Conservation (phyloP, 2,888 invertebrate genomes). For the Sepioteuthis lessoniana region DNA sequence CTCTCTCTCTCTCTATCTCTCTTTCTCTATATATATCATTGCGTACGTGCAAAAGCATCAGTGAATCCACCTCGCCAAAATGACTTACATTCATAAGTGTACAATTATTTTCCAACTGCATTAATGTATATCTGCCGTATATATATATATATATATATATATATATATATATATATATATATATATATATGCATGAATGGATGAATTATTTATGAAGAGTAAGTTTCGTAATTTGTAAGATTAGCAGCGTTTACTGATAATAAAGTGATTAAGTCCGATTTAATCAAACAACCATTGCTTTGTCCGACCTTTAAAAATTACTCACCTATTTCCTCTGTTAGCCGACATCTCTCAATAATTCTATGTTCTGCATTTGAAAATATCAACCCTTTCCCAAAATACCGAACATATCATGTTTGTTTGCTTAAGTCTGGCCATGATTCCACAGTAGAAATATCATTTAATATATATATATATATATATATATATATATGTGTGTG, state of each 20-base stretch:
- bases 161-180: background rate
- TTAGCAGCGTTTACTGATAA: background rate
- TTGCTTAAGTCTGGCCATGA: background rate
- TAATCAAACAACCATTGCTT: background rate
- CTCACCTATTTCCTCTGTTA: background rate
- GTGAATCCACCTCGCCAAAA: too few species aligned
- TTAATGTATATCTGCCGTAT: too few species aligned
- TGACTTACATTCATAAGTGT: too few species aligned
- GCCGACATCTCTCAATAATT: background rate
- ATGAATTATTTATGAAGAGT: background rate
- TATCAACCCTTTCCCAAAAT: background rate
- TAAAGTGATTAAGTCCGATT: background rate
- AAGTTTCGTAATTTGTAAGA: background rate
- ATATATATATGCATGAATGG: background rate
- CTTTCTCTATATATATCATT: background rate
- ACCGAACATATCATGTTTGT: background rate
- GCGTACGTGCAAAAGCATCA: too few species aligned
- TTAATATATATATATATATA: background rate
- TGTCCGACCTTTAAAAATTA: background rate
- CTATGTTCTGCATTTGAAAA: constrained; percentile 33
- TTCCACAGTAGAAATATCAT: background rate
- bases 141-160: too few species aligned
- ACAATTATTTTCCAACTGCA: too few species aligned
- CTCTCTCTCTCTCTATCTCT: background rate
- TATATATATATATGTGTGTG: too few species aligned